These are phyloP conservation scores for Callipepla californica DNA, from an alignment of 2,113 vertebrate genomes.

Conservation along the genomic window DNA sequence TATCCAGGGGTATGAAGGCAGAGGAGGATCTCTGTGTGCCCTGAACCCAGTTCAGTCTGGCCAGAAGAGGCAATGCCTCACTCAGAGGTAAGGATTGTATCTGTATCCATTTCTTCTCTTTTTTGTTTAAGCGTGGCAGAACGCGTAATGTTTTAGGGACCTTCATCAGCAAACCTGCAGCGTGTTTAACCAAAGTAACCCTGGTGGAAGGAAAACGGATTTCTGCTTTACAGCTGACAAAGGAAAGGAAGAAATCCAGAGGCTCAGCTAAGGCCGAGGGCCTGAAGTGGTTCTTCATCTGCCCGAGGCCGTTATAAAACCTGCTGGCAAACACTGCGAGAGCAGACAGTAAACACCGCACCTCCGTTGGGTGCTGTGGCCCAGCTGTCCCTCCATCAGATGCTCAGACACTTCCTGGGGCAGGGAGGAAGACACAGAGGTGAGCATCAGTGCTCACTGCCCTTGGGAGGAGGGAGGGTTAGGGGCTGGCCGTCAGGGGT, in stretches of 20 bases:
- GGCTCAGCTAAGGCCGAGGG: neutral
- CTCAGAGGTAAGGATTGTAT: neutral
- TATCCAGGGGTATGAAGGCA: neutral
- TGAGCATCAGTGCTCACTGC: no score
- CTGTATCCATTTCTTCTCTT: neutral
- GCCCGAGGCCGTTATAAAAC: neutral
- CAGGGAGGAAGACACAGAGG: no score
- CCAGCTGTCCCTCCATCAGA: no score
- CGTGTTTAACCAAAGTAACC: neutral
- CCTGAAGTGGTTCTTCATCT: neutral
- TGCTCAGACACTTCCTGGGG: no score
- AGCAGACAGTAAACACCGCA: neutral
- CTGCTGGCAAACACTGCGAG: neutral
- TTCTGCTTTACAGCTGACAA: neutral
- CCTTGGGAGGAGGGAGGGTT: neutral
- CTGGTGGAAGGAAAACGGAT: neutral
- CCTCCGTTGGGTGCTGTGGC: rapidly evolving
- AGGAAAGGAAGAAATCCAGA: neutral
- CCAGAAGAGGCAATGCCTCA: neutral
- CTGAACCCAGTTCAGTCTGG: rapidly evolving
- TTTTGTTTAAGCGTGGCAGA: neutral
- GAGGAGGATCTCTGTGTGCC: neutral
- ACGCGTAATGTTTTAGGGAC: neutral
- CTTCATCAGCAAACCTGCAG: neutral
- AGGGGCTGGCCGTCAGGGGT: no score